Conservation (phyloP, 2,113 vertebrate genomes). For the Leptodactylus fuscus region DNA sequence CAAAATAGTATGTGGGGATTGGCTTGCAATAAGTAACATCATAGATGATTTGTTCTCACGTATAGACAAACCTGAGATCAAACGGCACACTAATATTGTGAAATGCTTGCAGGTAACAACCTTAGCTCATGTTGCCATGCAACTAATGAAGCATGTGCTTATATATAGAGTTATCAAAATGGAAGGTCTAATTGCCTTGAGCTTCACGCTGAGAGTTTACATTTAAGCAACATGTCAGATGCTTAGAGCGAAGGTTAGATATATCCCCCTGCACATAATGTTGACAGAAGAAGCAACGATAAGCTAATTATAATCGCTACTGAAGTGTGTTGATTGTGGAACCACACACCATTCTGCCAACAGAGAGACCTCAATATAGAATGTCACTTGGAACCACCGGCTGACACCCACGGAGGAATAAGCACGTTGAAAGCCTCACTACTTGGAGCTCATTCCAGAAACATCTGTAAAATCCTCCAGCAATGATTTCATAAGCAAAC, state of each 20-base stretch:
- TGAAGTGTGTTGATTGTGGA: constrained; percentile 9
- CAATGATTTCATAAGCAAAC: neutral
- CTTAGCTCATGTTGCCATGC: neutral
- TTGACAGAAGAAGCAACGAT: neutral
- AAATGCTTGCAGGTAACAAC: neutral
- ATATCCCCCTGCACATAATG: neutral
- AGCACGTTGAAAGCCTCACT: neutral
- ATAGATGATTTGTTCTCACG: no score
- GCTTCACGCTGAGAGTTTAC: neutral
- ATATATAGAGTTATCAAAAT: constrained; percentile 43
- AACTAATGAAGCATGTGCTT: neutral
- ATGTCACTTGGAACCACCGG: constrained; percentile 20
- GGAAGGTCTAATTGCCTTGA: neutral
- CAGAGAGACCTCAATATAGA: constrained; percentile 28
- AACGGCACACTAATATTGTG: neutral
- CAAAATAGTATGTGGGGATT: no score
- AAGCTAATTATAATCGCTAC: neutral
- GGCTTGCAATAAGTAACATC: no score
- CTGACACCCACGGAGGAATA: constrained; percentile 6
- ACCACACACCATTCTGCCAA: neutral
- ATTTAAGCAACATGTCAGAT: neutral
- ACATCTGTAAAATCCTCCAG: neutral
- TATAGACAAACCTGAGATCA: neutral
- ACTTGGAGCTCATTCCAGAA: constrained; percentile 24
- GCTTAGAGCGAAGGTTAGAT: neutral